Base-by-base conservation (phyloP, 2,113 vertebrate genomes). In the Nerophis ophidion region DNA sequence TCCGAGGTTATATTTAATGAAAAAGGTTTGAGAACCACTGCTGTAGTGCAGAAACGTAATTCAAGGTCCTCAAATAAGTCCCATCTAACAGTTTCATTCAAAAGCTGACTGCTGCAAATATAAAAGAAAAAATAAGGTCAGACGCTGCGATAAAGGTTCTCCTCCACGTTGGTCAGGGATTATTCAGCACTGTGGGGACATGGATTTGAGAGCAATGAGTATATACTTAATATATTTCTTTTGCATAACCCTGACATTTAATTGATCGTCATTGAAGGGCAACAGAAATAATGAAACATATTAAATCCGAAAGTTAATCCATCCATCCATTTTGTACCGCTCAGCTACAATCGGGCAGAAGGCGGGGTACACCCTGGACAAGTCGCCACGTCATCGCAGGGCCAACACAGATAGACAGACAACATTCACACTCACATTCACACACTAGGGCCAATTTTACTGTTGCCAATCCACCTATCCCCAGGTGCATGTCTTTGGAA, bases 121-220 rank as follows among this genome's bases (percentile, higher is more conserved):
- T 60, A 16, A 45, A 45, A 70, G 19, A 45, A 45, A 70, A 70
- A 61, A 54, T 36, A 63, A 63, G 26, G 48, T 46, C 26, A 38
- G 46, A 40, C 46, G 59, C 48, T 35, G 36, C 57, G 38, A 57
- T n/a, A 15, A 17, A 42, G 16, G 38, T 16, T 66, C 55, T 56
- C 47, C 59, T 67, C 47, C 38, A 19, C 40, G 13, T 16, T 26
- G 42, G 40, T 66, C 35, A 49, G 35, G 16, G 42, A 17, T 19
- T 57, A 51, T 17, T 44, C 55, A 12, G 55, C 47, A 17, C 44
- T 42, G 11, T 9, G 1, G 16, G 38, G 35, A 52, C 35, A 57
- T 38, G 35, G 47, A 26, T 38, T 40, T n/a, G 49, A 17, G 13
- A 7, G 6, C 9, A 7, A 40, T 10, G 33, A 55, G 33, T 15